phyloP scores from a whole-genome alignment of 2,113 vertebrate species.

The Gopherus flavomarginatus region DNA sequence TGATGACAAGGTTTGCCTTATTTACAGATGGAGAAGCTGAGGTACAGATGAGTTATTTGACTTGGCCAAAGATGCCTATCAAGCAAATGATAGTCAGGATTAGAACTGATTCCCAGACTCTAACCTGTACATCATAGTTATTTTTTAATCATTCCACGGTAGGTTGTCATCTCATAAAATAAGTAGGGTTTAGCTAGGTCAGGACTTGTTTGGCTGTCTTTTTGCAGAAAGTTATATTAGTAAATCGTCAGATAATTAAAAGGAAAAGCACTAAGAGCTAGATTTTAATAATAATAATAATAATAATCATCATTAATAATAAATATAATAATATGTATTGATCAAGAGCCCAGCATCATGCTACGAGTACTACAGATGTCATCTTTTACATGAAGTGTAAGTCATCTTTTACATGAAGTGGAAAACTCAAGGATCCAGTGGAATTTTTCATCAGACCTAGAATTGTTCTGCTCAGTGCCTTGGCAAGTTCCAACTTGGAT shows the following conservation, averaged over 20 bases:
- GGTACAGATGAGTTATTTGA: neutral
- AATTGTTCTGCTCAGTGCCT: neutral
- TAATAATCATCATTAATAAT: no score
- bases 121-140: accelerated
- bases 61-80: neutral
- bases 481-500: neutral
- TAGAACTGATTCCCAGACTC: neutral
- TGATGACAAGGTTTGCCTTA: neutral
- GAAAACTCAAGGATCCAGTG: neutral
- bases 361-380: accelerated
- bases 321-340: neutral
- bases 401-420: neutral
- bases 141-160: neutral
- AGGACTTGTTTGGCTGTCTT: neutral
- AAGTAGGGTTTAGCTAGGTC: neutral
- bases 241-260: neutral
- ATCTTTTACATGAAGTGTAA: no score
- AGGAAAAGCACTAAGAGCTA: neutral
- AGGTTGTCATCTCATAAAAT: neutral
- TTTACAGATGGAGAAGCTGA: neutral
- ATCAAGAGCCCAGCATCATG: neutral
- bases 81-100: neutral
- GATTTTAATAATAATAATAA: neutral
- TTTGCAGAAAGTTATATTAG: neutral
- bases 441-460: neutral